Base-by-base conservation (phyloP, 2,113 vertebrate species). In the Odocoileus hemionus region DNA sequence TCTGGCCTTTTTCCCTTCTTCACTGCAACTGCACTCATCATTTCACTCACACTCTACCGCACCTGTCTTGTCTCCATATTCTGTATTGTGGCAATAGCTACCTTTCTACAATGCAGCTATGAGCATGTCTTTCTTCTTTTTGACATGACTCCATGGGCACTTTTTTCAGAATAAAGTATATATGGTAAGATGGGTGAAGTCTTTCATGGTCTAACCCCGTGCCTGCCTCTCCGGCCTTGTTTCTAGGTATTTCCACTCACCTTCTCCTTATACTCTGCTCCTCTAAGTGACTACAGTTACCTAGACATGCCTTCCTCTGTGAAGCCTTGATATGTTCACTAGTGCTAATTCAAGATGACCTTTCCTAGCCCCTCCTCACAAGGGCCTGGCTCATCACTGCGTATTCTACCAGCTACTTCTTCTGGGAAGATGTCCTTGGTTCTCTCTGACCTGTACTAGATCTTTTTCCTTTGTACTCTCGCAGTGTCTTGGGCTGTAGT, bases 191-290 rank as follows among this genome's bases (percentile, higher is more conserved):
- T 16, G 28, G 83, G 12, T 16, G 25, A 95, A 76, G 60, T 28
- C 45, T 60, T 84, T 47, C 26, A 30, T n/a, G 43, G 57, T 52
- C 43, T 64, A 52, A 28, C n/a, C 43, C 50, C 28, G 7, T n/a
- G 13, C 64, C 36, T 54, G 9, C 45, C 28, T 86, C 55, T 45
- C 64, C 13, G 52, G 79, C 55, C 87, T 52, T 25, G 45, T 95
- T 83, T 90, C 54, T 43, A 36, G 79, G n/a, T 25, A 61, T 85
- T 95, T 91, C 88, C 64, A 36, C 55, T 43, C 52, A 26, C 14
- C 11, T 39, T 45, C 10, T 60, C 64, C 61, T n/a, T 86, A 7
- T 78, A 25, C 54, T 52, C 6, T 43, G n/a, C 5, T 26, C 43
- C 1, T 21, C 64, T 76, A 54, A 84, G 25, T 67, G 39, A 43